Base-by-base conservation (phyloP, 2,113 vertebrate species). In the Cynoglossus semilaevis region DNA sequence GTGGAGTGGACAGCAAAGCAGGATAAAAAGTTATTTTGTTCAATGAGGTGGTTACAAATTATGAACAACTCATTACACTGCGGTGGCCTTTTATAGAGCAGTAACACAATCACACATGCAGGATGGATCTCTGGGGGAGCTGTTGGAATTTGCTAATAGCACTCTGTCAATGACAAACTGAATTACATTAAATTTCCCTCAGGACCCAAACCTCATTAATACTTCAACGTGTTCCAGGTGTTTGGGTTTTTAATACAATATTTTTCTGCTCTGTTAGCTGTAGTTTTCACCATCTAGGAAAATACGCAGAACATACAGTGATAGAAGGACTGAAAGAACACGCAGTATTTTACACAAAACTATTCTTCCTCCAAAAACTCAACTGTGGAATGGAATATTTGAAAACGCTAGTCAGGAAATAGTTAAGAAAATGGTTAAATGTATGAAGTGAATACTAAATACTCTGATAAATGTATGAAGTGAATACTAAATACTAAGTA, bases 11-110 rank as follows among this genome's bases (percentile, higher is more conserved):
- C 76, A 66, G 69, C 66, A 70, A 61, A 75, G 70, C 57, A 41
- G 79, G 81, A 71, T 50, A 70, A 73, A 75, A 71, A 72, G 62
- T 73, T 76, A 71, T 82, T 80, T 78, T 86, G 76, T 76, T 50
- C 50, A 77, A 81, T 73, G 76, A 82, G 66, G 75, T 60, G 77
- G 51, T 72, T 72, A 73, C 65, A 78, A 67, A 82, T 81, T 81
- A 86, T 86, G 78, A 87, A 86, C 77, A 82, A 82, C 50, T 86
- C 85, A 83, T 85, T 86, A 81, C 74, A 77, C 74, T 52, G 59
- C 74, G 76, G 67, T 63, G 74, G 72, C 60, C 57, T 66, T 75
- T 79, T 72, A 72, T 71, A 18, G 54, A 76, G 67, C 66, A 49
- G 51, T 41, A 79, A 83, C 71, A 81, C 77, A 76, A 67, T 84